Evolutionary conservation across 2,888 invertebrate genomes (phyloP).

Genomic region (Unio delphinus): DNA sequence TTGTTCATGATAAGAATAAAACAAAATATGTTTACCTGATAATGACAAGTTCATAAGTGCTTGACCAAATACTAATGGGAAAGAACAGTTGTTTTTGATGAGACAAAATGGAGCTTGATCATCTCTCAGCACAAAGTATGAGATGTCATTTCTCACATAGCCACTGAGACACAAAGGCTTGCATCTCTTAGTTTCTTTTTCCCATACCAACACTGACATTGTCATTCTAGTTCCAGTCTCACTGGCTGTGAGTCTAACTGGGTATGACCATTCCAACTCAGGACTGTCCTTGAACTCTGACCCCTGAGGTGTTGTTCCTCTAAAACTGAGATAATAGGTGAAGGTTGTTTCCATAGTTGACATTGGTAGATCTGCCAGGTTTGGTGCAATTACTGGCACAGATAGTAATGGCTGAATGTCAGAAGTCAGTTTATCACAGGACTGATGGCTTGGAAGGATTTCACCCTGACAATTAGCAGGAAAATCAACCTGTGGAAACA

Average conservation of each 20-base stretch:
- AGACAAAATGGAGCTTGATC: conserved; percentile 84
- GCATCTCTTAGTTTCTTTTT: neutral
- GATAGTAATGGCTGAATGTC: too few species aligned
- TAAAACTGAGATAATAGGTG: neutral
- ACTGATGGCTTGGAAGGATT: too few species aligned
- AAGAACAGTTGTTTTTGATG: conserved; percentile 81
- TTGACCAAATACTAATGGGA: conserved; percentile 80
- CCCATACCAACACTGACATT: conserved; percentile 10
- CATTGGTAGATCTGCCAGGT: conserved; percentile 22
- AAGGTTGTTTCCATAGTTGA: neutral
- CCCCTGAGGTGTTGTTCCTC: too few species aligned
- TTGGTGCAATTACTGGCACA: conserved; percentile 5
- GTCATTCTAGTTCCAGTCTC: conserved; percentile 40
- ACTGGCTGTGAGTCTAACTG: conserved; percentile 40
- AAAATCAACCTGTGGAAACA: conserved; percentile 1
- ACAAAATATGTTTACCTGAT: conserved; percentile 29
- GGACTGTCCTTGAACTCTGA: neutral
- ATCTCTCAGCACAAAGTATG: conserved; percentile 80
- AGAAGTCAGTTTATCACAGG: too few species aligned
- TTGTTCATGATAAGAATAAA: neutral
- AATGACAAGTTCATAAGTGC: conserved; percentile 57
- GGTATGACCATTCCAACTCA: conserved; percentile 42
- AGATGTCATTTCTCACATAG: conserved; percentile 77
- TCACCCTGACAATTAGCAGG: too few species aligned
- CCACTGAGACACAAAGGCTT: conserved; percentile 52